Evolutionary conservation across 2,888 invertebrate species (phyloP).

Genomic region (Megastigmus dorsalis): DNA sequence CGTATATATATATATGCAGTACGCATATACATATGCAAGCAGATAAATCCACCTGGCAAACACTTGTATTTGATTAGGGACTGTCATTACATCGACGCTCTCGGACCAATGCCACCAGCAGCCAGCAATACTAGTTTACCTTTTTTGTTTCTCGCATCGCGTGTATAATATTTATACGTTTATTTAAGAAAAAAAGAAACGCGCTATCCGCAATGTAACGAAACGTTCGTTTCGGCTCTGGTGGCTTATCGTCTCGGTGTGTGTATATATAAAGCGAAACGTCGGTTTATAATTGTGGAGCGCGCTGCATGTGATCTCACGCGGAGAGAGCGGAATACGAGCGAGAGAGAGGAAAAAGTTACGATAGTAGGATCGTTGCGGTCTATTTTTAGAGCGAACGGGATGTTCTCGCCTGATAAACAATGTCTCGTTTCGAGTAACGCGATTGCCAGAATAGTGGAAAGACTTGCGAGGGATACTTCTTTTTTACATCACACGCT

Average conservation of each 20-base stretch:
- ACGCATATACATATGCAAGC: no score
- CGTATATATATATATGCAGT: no score
- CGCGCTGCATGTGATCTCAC: not conserved
- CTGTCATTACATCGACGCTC: constrained; percentile 24
- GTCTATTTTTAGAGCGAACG: constrained; percentile 30
- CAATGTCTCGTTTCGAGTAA: constrained; percentile 11
- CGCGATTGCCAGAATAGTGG: not conserved
- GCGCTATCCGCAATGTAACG: not conserved
- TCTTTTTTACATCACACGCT: no score
- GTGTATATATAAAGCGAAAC: not conserved
- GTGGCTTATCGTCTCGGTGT: not conserved
- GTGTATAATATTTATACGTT: no score
- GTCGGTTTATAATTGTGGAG: not conserved
- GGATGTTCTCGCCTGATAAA: constrained; percentile 36
- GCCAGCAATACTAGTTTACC: no score
- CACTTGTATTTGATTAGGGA: constrained; percentile 42
- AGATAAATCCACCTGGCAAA: constrained; percentile 42
- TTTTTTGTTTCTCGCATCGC: not conserved
- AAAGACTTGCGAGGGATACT: not conserved
- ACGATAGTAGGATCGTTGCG: not conserved
- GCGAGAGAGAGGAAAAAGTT: not conserved
- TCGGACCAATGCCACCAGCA: no score
- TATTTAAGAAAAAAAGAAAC: not conserved
- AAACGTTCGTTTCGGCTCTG: not conserved
- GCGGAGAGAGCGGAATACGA: no score